phyloP scores from a whole-genome alignment of 64 coral and sea anemone species.

The Montipora cactus region DNA sequence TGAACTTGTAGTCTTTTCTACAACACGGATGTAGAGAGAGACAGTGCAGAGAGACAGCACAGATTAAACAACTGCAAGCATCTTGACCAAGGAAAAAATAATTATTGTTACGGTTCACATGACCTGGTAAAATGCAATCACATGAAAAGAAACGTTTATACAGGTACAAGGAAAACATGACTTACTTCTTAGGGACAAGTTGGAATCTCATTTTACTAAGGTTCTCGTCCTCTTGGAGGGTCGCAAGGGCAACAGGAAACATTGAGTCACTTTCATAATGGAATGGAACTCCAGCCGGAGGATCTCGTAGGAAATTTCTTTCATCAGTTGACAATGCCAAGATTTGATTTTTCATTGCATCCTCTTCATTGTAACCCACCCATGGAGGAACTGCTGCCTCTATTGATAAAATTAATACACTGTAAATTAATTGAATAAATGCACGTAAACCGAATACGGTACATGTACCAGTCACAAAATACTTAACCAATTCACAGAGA shows the following conservation, averaged over 20 bases:
- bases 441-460: too few species aligned
- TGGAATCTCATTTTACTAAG: slow-evolving; percentile 96
- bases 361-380: slow-evolving; percentile 99
- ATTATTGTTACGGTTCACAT: too few species aligned
- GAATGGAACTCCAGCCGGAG: slow-evolving; percentile 94
- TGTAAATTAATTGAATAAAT: not conserved
- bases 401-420: not conserved
- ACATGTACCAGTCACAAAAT: too few species aligned
- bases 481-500: too few species aligned
- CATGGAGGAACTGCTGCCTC: slow-evolving; percentile 95
- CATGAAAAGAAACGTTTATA: too few species aligned
- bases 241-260: slow-evolving; percentile 97
- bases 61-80: too few species aligned
- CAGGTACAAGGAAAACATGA: too few species aligned
- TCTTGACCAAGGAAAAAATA: too few species aligned
- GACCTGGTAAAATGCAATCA: too few species aligned
- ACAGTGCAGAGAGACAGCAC: too few species aligned
- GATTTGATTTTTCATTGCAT: slow-evolving; percentile 97
- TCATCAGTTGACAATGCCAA: slow-evolving; percentile 97
- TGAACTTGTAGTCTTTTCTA: too few species aligned
- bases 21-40: too few species aligned
- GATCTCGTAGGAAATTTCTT: slow-evolving; percentile 95
- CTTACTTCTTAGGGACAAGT: slow-evolving; percentile 98
- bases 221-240: slow-evolving; percentile 87
- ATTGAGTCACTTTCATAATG: slow-evolving; percentile 91